Percentiles rank a stretch among this genome's conserved stretches.
Conservation (phyloP, 2,113 vertebrate species). For the Origma solitaria region DNA sequence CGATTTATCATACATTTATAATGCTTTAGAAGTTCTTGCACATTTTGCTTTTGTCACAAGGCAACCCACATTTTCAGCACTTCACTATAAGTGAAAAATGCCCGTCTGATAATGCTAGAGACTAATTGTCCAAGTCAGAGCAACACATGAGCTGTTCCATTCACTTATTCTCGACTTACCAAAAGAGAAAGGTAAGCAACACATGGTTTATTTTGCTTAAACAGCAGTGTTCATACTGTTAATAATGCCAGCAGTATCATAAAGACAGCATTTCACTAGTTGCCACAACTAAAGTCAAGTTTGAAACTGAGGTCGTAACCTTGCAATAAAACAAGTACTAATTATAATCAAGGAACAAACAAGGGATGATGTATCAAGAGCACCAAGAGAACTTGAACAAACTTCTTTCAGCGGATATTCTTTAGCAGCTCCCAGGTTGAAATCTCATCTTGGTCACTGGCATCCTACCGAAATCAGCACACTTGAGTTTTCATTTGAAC, state of each 20-base stretch:
- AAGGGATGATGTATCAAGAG: constrained; percentile 26
- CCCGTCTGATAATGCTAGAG: constrained; percentile 20
- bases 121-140: constrained; percentile 22
- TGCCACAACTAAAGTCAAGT: constrained; percentile 56
- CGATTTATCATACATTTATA: constrained; percentile 34
- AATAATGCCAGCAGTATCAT: constrained; percentile 47
- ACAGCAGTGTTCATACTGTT: constrained; percentile 55
- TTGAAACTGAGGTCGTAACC: constrained; percentile 44
- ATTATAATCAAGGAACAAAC: constrained; percentile 55
- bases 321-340: constrained; percentile 54
- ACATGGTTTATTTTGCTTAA: constrained; percentile 55
- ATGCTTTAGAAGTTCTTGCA: constrained; percentile 23
- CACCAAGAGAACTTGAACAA: constrained; percentile 45
- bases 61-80: constrained; percentile 36
- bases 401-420: constrained; percentile 61
- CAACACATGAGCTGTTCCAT: constrained; percentile 40
- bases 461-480: constrained; percentile 59
- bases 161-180: constrained; percentile 42
- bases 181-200: constrained; percentile 42
- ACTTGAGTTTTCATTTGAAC: constrained; percentile 53
- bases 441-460: constrained; percentile 59
- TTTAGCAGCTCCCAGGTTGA: constrained; percentile 61
- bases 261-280: constrained; percentile 59
- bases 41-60: constrained; percentile 23
- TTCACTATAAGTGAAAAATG: constrained; percentile 28